Conservation (phyloP, 2,888 invertebrate species). For the Amphipoea lucens region DNA sequence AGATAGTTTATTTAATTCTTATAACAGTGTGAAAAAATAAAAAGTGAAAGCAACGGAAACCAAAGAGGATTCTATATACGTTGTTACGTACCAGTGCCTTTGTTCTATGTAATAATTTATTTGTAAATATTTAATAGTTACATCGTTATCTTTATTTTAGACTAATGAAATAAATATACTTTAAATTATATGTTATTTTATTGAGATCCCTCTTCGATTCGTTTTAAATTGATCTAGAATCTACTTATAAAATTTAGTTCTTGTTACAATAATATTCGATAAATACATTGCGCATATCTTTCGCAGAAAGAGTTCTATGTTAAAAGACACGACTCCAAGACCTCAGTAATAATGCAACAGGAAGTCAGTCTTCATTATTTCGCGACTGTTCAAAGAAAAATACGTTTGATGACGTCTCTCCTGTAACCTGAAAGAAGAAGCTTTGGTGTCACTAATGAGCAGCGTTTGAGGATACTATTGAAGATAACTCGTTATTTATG, state of each 20-base stretch:
- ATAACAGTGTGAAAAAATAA: background rate
- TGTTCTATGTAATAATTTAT: constrained; percentile 45
- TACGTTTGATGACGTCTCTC: background rate
- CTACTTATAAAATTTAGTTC: background rate
- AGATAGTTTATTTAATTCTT: background rate
- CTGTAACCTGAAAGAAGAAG: background rate
- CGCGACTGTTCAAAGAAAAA: background rate
- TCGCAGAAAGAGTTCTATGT: background rate
- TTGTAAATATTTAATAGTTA: constrained; percentile 54
- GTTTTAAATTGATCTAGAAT: background rate
- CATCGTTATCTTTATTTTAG: constrained; percentile 15
- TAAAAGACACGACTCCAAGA: background rate
- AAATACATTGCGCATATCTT: background rate
- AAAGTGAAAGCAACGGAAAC: constrained; percentile 37
- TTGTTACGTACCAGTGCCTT: constrained; percentile 55
- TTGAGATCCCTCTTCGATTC: background rate
- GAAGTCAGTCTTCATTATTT: constrained; percentile 18
- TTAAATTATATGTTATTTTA: background rate
- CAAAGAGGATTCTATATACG: constrained; percentile 58
- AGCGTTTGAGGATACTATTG: background rate
- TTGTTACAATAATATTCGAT: background rate
- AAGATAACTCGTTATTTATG: background rate
- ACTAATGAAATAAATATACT: constrained; percentile 25
- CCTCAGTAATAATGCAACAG: constrained; percentile 18
- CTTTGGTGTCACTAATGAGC: constrained; percentile 12